These are phyloP conservation scores for Lathronympha strigana DNA, from an alignment of 2,888 invertebrate species.

Conservation along the genomic window DNA sequence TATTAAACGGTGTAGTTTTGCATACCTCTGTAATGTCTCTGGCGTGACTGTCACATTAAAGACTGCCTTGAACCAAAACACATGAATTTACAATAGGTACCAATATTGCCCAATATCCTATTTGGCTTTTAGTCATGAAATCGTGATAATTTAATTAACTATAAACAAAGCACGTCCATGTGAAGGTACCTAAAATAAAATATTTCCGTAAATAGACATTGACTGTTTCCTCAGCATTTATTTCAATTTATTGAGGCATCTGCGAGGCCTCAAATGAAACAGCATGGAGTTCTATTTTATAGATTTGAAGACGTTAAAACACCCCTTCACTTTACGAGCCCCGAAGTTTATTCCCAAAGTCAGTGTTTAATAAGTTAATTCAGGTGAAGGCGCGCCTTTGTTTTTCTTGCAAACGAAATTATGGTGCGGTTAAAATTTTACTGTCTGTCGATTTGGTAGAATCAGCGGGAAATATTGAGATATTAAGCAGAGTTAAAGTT, in stretches of 20 bases:
- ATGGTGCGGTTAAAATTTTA: slow-evolving; percentile 82
- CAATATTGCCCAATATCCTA: too few species aligned
- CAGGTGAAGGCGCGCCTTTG: slow-evolving; percentile 71
- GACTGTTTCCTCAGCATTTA: slow-evolving; percentile 7
- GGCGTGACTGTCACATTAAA: too few species aligned
- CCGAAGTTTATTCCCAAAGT: slow-evolving; percentile 71
- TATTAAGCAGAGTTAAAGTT: slow-evolving; percentile 83
- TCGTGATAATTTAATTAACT: too few species aligned
- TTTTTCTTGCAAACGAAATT: slow-evolving; percentile 83
- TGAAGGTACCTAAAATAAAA: not conserved
- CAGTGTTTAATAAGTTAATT: slow-evolving; percentile 79
- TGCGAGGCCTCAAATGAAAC: slow-evolving; percentile 18
- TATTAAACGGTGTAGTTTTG: too few species aligned
- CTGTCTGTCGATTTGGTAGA: slow-evolving; percentile 81
- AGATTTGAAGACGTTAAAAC: slow-evolving; percentile 34
- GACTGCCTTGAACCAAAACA: too few species aligned
- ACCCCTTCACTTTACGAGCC: slow-evolving; percentile 61
- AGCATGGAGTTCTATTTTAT: slow-evolving; percentile 11
- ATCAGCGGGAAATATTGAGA: slow-evolving; percentile 70
- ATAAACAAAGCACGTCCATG: too few species aligned
- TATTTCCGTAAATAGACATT: not conserved
- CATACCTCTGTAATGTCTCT: too few species aligned
- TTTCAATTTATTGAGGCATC: slow-evolving; percentile 1
- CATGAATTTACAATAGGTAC: too few species aligned
- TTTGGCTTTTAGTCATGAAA: too few species aligned